Conservation (phyloP, 1,140 invertebrate species). For the Marisa cornuarietis region DNA sequence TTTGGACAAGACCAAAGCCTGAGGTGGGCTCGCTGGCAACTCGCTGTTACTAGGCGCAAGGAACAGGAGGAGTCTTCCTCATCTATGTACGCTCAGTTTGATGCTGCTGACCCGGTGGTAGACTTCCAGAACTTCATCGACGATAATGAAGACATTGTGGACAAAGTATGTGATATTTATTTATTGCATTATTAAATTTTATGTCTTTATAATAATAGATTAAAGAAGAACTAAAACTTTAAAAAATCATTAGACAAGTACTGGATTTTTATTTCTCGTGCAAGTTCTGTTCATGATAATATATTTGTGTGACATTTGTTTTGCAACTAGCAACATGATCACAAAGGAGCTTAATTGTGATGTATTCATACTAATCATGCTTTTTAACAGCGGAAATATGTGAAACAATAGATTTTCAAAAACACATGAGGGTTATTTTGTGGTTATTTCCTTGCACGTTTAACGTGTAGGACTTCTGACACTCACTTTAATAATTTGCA, state of each 20-base stretch:
- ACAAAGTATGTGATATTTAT: slow-evolving; percentile 38
- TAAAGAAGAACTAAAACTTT: not conserved
- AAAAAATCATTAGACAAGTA: not conserved
- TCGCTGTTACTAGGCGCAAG: slow-evolving; percentile 49
- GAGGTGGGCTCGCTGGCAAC: slow-evolving; percentile 37
- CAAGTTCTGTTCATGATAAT: too few relatives aligned
- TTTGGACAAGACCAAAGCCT: slow-evolving; percentile 29
- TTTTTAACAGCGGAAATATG: too few relatives aligned
- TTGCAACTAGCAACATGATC: too few relatives aligned
- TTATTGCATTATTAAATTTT: not conserved
- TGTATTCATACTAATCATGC: too few relatives aligned
- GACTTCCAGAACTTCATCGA: slow-evolving; percentile 49
- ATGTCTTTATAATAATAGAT: not conserved
- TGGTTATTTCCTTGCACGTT: too few relatives aligned
- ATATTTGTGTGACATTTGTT: too few relatives aligned
- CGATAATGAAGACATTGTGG: slow-evolving; percentile 48
- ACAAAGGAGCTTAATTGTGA: too few relatives aligned
- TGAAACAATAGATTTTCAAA: too few relatives aligned
- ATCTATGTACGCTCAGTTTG: slow-evolving; percentile 49
- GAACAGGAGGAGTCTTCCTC: slow-evolving; percentile 47
- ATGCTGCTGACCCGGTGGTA: slow-evolving; percentile 44
- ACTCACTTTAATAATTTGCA: too few relatives aligned
- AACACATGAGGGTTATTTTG: too few relatives aligned
- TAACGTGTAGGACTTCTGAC: too few relatives aligned
- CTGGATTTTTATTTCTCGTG: too few relatives aligned